Evolutionary conservation across 2,888 invertebrate genomes (phyloP), one percentile per base, ranked within the genome.

Genomic region (Lumbricus terrestris): DNA sequence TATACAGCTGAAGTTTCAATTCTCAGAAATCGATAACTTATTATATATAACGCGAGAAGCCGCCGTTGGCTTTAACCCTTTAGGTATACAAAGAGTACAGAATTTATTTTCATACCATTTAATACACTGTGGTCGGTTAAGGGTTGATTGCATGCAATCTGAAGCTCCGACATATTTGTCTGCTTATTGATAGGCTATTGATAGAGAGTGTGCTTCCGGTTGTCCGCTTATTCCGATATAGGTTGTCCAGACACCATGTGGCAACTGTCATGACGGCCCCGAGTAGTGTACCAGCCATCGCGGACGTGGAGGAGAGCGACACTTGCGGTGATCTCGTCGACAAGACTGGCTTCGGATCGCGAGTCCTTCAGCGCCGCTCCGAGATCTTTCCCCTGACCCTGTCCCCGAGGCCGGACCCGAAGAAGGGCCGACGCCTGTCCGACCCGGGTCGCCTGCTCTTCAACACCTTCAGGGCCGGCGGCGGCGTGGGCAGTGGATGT

Each of bases 371-470:
- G 85, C 85, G 85, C 0, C 85, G 85, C n/a, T 85, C 85, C 35
- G 85, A 85, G 85, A 85, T 85, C 85, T 85, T 85, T 35, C n/a
- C 85, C 8, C 34, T 85, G 85, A 85, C 85, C 16, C 85, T 85
- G 2, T 85, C 85, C 16, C 85, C 85, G 34, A 34, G 85, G 15
- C 85, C 85, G 35, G 85, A 85, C 35, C 34, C 85, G 35, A 89
- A 88, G 82, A 90, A 47, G 47, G 33, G 42, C 34, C 69, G 90
- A 38, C 82, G 90, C 4, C 88, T 90, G 29, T 90, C 90, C n/a
- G 90, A 90, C 54, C 90, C 90, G 0, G 90, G 90, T 18, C 89
- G 90, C 29, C 47, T 89, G 3, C 38, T 37, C 40, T n/a, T 90
- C 82, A 82, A 42, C 33, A n/a, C 88, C 11, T 40, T 90, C n/a